Evolutionary conservation across 2,888 invertebrate species (phyloP).

Genomic region (Lasioglossum lativentre): DNA sequence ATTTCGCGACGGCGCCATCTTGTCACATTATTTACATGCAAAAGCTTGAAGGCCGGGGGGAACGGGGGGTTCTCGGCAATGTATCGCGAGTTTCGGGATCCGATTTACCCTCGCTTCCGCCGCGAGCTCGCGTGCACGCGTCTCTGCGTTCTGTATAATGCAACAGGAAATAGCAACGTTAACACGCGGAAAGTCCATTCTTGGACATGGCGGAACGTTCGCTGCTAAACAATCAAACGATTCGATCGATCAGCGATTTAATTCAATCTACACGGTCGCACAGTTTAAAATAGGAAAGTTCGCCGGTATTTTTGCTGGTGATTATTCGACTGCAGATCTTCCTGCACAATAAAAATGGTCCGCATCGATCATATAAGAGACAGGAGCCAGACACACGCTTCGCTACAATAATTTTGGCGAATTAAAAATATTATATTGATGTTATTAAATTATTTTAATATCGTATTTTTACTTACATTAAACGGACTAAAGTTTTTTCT

Average conservation of each 20-base stretch:
- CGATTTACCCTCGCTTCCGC: slow-evolving; percentile 75
- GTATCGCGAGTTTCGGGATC: slow-evolving; percentile 72
- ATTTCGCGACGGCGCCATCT: slow-evolving; percentile 72
- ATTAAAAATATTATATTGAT: too few relatives aligned
- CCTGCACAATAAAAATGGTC: too few relatives aligned
- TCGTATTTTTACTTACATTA: too few relatives aligned
- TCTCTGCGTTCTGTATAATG: slow-evolving; percentile 71
- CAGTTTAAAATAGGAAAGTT: neutral
- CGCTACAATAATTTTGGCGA: too few relatives aligned
- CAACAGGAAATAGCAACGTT: slow-evolving; percentile 73
- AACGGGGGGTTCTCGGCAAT: slow-evolving; percentile 30
- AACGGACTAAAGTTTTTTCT: too few relatives aligned
- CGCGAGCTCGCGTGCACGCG: slow-evolving; percentile 61
- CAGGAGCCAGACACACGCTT: too few relatives aligned
- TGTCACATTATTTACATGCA: slow-evolving; percentile 79
- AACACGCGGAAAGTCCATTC: slow-evolving; percentile 73
- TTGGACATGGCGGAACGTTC: slow-evolving; percentile 28
- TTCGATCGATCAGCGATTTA: neutral
- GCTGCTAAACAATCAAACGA: slow-evolving; percentile 3
- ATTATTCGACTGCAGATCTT: neutral
- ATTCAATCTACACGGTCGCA: neutral
- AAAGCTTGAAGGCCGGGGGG: slow-evolving; percentile 61
- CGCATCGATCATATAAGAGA: too few relatives aligned
- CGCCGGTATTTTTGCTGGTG: neutral
- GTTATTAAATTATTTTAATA: too few relatives aligned